Conservation (phyloP, 2,888 invertebrate genomes). For the Drosophila limbata region DNA sequence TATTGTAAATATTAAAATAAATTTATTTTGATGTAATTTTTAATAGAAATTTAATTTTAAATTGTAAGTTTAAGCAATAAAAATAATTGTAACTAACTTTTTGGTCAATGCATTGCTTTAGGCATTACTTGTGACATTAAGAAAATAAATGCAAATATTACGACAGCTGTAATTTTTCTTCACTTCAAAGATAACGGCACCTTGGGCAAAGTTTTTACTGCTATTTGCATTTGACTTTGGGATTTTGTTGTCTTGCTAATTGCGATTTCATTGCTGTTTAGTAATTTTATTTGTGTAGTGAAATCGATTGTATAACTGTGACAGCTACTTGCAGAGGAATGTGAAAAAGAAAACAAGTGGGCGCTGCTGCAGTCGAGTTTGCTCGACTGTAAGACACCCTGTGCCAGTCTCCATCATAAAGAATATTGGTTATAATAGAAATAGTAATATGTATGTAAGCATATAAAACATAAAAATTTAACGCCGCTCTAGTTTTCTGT, state of each 20-base stretch:
- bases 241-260: constrained; percentile 8
- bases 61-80: too few relatives aligned
- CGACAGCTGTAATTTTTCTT: neutral
- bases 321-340: constrained; percentile 2
- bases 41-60: neutral
- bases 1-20: neutral
- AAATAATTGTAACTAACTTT: neutral
- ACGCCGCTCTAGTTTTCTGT: too few relatives aligned
- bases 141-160: constrained; percentile 12
- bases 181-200: constrained; percentile 28
- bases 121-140: constrained; percentile 1
- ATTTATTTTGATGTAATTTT: neutral
- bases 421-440: too few relatives aligned
- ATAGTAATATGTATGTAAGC: too few relatives aligned
- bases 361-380: too few relatives aligned
- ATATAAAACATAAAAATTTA: too few relatives aligned
- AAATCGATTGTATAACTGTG: constrained; percentile 19
- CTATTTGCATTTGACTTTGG: constrained; percentile 13
- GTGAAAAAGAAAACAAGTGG: neutral
- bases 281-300: constrained; percentile 5
- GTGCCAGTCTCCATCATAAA: too few relatives aligned
- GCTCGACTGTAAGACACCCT: too few relatives aligned
- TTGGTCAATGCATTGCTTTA: neutral
- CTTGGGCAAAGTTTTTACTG: constrained; percentile 15
- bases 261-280: constrained; percentile 8